A percentile compares a stretch with the other conserved stretches of the same genome.
Evolutionary conservation across 2,797 vertebrate species (phyloP).

Genomic region (Mormyrops boulengeri): DNA sequence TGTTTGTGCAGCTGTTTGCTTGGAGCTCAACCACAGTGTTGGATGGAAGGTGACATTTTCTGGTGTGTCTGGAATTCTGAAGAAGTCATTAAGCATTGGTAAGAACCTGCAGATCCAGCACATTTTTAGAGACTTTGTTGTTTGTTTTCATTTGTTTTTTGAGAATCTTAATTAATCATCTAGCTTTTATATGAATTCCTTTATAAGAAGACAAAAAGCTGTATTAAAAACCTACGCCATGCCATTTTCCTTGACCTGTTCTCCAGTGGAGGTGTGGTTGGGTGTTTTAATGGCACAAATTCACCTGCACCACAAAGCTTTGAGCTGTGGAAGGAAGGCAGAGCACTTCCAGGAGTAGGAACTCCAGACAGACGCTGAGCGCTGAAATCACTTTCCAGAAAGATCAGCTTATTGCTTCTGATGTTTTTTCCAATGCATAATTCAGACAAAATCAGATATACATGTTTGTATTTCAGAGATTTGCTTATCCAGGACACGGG

Average conservation of each 20-base stretch:
- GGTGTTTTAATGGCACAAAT: neutral
- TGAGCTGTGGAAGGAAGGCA: neutral
- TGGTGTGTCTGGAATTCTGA: neutral
- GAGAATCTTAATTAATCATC: neutral
- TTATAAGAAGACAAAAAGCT: neutral
- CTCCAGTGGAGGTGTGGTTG: neutral
- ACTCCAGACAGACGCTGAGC: neutral
- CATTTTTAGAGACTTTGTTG: neutral
- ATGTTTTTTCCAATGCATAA: neutral
- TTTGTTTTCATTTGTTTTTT: neutral
- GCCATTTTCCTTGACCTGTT: neutral
- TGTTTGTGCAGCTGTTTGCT: neutral
- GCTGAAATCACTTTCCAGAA: neutral
- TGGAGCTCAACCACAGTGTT: neutral
- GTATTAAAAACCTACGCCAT: neutral
- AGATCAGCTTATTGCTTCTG: neutral
- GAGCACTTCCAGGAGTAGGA: neutral
- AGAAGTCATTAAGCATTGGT: neutral
- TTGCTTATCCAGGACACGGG: neutral
- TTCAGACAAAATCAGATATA: neutral
- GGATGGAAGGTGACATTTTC: neutral
- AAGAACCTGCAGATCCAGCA: neutral
- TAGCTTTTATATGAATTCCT: neutral
- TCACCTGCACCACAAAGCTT: neutral
- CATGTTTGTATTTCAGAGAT: neutral